Base-by-base conservation (phyloP, 1,140 invertebrate species). In the Pogonomyrmex californicus region DNA sequence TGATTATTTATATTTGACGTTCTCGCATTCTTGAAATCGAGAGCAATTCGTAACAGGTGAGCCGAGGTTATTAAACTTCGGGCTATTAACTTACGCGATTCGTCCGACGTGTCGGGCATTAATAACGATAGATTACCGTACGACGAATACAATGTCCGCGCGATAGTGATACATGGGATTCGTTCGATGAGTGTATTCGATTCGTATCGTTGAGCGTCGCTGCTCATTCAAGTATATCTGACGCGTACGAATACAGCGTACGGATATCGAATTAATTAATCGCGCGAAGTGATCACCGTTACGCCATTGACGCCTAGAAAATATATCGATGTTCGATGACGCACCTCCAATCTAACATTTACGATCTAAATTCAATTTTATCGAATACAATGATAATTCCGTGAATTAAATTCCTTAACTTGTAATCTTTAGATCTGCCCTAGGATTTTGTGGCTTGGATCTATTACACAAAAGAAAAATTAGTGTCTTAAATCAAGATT, bases 11-110 rank as follows among this genome's bases (percentile, higher is more conserved):
- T 0, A 23, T 23, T 23, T 23, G 23, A 23, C 23, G 23, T 23
- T 23, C 23, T 63, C 14, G 38, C 12, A 23, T 79, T 56, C 85
- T 68, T 68, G 36, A 77, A 79, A 49, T 33, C 30, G 49, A 70
- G 54, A 79, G 76, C n/a, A 33, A 88, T 86, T 86, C 66, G 56
- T 23, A 71, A 63, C 38, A 49, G 47, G 3, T 54, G 77, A 76
- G 14, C 38, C 17, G 10, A 23, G 77, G 86, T 88, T 88, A 87
- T 87, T 88, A 88, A 88, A 88, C 70, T 60, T 60, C 17, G 41
- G 36, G 76, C 17, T 73, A 81, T 70, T 70, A 77, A 71, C 41
- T 51, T 51, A 41, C 47, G 44, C 41, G 68, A 66, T 41, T 71
- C 44, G 51, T 76, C 56, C 49, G 65, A 76, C 77, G 87, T 83